Evolutionary conservation across 2,888 invertebrate genomes (phyloP), one percentile per base, ranked within the genome.

Genomic region (Adelphocoris suturalis): DNA sequence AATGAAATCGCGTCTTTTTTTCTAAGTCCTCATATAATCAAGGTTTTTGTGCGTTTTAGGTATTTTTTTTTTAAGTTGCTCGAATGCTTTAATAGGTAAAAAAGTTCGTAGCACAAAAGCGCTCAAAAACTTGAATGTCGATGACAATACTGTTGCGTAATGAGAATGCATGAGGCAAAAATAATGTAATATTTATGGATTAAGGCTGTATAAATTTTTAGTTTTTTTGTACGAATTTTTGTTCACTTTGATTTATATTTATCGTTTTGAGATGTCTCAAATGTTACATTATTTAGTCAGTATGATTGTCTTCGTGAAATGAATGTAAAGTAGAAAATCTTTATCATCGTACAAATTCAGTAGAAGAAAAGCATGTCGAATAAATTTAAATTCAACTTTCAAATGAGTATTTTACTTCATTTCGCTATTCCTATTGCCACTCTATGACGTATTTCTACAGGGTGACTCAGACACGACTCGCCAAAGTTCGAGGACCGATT

Each of bases 211-310:
- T 28, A 82, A 48, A 28, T 86, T 68, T 28, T 37, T 86, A 37
- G 46, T 86, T 68, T 86, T 37, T 68, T 75, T 75, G 47, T 55
- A 23, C 14, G 76, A 75, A 11, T 86, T 75, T 57, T 85, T 46
- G 47, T 28, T 19, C 46, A n/a, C 19, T 61, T 14, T 37, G 37
- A 47, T 47, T 86, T 75, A 19, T 86, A 47, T 13, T 86, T 46
- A 47, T 68, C 5, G n/a, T 52, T 19, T 86, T 12, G 55, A 86
- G 68, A 46, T 68, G 52, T 86, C 57, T n/a, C 14, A 57, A 85
- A 85, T 86, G 86, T 86, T 86, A 86, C 86, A 86, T 86, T 86
- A 86, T 86, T 86, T 75, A 86, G 86, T 86, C 86, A n/a, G 47
- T 47, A 55, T 46, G 85, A 75, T 27, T 57, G 61, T 68, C 68